These are phyloP conservation scores for Micoletzkya japonica DNA, from an alignment of 2,888 invertebrate species.

Conservation along the genomic window DNA sequence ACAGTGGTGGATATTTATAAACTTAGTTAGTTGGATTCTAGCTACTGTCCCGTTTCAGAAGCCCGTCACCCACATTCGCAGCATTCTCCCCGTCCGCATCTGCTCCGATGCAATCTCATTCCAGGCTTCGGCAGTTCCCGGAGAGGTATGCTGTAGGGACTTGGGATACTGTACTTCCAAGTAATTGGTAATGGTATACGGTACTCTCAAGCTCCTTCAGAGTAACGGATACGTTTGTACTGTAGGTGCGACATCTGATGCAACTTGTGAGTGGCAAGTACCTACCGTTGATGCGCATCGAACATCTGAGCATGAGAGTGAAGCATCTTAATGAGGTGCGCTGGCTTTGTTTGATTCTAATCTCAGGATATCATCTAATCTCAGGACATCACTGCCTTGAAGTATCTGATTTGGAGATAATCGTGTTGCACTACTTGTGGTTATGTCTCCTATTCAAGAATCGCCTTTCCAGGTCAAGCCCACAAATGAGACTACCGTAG, in stretches of 20 bases:
- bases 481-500: slow-evolving; percentile 32
- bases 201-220: neutral
- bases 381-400: no score
- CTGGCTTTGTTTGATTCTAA: no score
- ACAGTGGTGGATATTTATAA: no score
- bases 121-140: slow-evolving; percentile 58
- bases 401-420: no score
- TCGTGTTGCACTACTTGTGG: no score
- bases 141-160: slow-evolving; percentile 42
- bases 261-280: slow-evolving; percentile 66
- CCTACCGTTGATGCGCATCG: slow-evolving; percentile 81
- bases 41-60: slow-evolving; percentile 31
- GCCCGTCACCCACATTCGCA: slow-evolving; percentile 63
- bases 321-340: slow-evolving; percentile 73
- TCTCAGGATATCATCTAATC: no score
- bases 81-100: slow-evolving; percentile 60
- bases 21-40: no score
- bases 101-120: slow-evolving; percentile 63
- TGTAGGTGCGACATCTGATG: slow-evolving; percentile 21
- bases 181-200: neutral
- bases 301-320: slow-evolving; percentile 80
- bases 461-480: slow-evolving; percentile 14
- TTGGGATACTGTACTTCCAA: neutral
- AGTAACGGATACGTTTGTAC: neutral
- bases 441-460: no score